These are phyloP conservation scores for Doris montereyensis DNA, from an alignment of 2,888 invertebrate species.

Conservation along the genomic window DNA sequence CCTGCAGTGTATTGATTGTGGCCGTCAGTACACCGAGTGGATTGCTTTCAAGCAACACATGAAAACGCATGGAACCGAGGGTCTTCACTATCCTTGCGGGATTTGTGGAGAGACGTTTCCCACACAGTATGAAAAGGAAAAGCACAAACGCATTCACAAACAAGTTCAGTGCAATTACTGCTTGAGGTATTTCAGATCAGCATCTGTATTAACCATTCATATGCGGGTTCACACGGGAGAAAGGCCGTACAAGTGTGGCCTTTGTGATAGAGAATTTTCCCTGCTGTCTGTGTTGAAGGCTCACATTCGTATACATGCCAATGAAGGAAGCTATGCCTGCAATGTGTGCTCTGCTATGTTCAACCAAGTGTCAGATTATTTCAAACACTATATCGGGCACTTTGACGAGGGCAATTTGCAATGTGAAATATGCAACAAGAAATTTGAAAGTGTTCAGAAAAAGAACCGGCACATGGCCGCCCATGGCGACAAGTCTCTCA, in stretches of 20 bases:
- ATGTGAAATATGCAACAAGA: neutral
- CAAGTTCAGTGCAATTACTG: slow-evolving; percentile 31
- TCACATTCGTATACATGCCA: slow-evolving; percentile 32
- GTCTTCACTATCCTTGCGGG: slow-evolving; percentile 35
- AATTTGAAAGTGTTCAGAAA: neutral
- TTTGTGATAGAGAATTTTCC: slow-evolving; percentile 43
- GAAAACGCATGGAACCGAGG: slow-evolving; percentile 38
- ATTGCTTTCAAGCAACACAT: slow-evolving; percentile 37
- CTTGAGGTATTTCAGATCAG: slow-evolving; percentile 31
- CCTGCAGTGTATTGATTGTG: neutral
- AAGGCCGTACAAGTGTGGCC: slow-evolving; percentile 38
- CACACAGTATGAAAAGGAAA: slow-evolving; percentile 39
- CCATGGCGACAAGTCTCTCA: neutral
- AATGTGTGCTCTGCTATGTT: slow-evolving; percentile 30
- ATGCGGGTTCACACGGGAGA: slow-evolving; percentile 44
- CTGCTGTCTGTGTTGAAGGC: slow-evolving; percentile 36
- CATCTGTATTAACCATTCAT: slow-evolving; percentile 37
- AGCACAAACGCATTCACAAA: slow-evolving; percentile 20
- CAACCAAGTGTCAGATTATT: slow-evolving; percentile 17
- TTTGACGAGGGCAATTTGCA: neutral
- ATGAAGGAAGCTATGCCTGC: slow-evolving; percentile 3
- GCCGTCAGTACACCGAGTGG: slow-evolving; percentile 29
- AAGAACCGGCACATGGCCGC: neutral
- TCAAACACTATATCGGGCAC: slow-evolving; percentile 20
- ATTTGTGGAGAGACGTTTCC: slow-evolving; percentile 27